Conservation (phyloP, 53 echinoderm and acorn worm genomes). For the Glandiceps talaboti region DNA sequence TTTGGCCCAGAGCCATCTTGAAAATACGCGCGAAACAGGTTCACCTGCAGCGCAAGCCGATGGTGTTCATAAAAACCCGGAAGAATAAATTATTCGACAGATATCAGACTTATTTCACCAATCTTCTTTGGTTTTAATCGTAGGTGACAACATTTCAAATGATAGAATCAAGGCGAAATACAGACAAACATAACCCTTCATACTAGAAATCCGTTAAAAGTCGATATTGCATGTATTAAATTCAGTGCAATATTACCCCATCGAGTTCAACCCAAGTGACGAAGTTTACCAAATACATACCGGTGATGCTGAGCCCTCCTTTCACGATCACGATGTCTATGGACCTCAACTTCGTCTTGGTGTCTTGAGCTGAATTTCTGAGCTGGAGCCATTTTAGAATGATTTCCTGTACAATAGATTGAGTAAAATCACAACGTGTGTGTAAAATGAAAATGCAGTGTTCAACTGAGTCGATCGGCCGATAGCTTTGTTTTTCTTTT, state of each 20-base stretch:
- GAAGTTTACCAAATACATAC: no score
- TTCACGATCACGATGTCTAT: neutral
- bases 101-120: no score
- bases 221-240: no score
- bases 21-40: neutral
- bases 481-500: neutral
- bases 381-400: neutral
- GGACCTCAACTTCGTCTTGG: neutral
- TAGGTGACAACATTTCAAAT: no score
- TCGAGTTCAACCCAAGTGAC: no score
- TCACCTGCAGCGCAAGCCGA: no score
- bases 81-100: neutral
- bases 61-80: neutral
- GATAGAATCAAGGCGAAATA: no score
- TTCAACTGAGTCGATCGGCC: neutral
- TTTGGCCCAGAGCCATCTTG: neutral
- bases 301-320: neutral
- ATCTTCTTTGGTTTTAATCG: no score
- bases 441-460: neutral
- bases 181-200: no score
- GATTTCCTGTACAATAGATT: no score
- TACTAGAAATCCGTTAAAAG: no score
- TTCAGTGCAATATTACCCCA: no score
- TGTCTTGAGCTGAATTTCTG: neutral
- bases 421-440: neutral